phyloP scores from a whole-genome alignment of 2,797 vertebrate genomes.

The Hoplostethus atlanticus region DNA sequence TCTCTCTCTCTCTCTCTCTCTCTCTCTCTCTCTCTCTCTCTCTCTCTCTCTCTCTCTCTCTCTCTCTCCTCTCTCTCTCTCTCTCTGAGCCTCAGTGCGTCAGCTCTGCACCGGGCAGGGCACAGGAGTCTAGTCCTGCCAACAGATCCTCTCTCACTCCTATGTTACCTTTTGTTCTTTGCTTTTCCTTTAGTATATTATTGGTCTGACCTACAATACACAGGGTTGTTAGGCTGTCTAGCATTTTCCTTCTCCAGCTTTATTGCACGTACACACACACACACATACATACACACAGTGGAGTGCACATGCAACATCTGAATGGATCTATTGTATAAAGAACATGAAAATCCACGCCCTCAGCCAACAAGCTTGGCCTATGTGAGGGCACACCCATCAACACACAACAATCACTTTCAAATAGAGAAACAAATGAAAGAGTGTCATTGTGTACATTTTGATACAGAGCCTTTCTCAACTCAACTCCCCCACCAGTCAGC shows the following conservation, averaged over 20 bases:
- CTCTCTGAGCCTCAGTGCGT: constrained; percentile 74
- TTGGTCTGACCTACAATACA: constrained; percentile 38
- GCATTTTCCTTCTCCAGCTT: constrained; percentile 41
- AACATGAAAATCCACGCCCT: constrained; percentile 61
- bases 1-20: constrained; percentile 19
- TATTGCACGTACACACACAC: constrained; percentile 20
- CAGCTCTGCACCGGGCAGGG: constrained; percentile 80
- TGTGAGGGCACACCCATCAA: constrained; percentile 63
- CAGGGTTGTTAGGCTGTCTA: constrained; percentile 40
- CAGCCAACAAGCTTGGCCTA: constrained; percentile 64
- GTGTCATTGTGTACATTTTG: constrained; percentile 75
- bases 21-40: constrained; percentile 2
- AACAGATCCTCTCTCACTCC: constrained; percentile 58
- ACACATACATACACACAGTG: constrained; percentile 5
- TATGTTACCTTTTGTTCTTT: constrained; percentile 34
- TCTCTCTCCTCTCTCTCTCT: constrained; percentile 1
- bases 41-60: constrained; percentile 28
- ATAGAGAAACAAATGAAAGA: constrained; percentile 75
- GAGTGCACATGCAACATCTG: constrained; percentile 22
- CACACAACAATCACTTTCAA: constrained; percentile 76
- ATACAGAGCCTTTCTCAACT: constrained; percentile 55
- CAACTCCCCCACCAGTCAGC: constrained; percentile 46
- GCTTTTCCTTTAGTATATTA: constrained; percentile 11
- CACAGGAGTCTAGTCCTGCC: constrained; percentile 77
- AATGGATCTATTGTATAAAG: constrained; percentile 64